Evolutionary conservation across 1,140 invertebrate species (phyloP).

Genomic region (Idris sp.): DNA sequence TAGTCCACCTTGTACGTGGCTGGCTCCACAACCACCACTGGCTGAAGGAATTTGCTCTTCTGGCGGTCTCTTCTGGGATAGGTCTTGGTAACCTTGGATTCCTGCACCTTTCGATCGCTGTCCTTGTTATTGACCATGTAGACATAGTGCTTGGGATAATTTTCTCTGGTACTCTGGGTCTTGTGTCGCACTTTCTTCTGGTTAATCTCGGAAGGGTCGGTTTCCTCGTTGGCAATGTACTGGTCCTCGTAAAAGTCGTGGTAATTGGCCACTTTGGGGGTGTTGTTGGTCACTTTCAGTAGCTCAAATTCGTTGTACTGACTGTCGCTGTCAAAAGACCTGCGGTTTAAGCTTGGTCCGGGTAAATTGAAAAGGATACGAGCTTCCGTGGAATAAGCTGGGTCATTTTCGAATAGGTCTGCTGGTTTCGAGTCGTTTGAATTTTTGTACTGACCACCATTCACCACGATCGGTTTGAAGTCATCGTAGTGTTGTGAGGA

Average conservation of each 20-base stretch:
- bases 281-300: slow-evolving; percentile 73
- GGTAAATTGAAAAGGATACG: slow-evolving; percentile 69
- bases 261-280: slow-evolving; percentile 72
- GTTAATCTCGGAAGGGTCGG: slow-evolving; percentile 16
- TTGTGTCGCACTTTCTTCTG: slow-evolving; percentile 29
- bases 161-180: too few relatives aligned
- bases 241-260: slow-evolving; percentile 69
- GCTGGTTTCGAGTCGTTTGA: slow-evolving; percentile 20
- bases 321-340: slow-evolving; percentile 67
- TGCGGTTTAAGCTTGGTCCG: slow-evolving; percentile 55
- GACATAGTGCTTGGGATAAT: too few relatives aligned
- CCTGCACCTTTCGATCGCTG: too few relatives aligned
- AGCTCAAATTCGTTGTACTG: slow-evolving; percentile 72
- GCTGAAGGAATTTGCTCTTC: slow-evolving; percentile 53
- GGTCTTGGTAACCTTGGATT: too few relatives aligned
- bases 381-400: slow-evolving; percentile 69
- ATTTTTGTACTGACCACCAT: slow-evolving; percentile 37
- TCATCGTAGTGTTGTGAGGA: slow-evolving; percentile 50
- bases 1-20: slow-evolving; percentile 61
- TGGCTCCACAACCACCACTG: slow-evolving; percentile 67
- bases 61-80: slow-evolving; percentile 22
- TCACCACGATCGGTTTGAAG: slow-evolving; percentile 69
- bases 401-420: slow-evolving; percentile 65
- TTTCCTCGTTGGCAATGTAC: slow-evolving; percentile 42
- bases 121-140: too few relatives aligned